A percentile compares a stretch with the other conserved stretches of the same genome.
These are phyloP conservation scores for Microplitis demolitor DNA, from an alignment of 1,140 invertebrate species.

Conservation along the genomic window DNA sequence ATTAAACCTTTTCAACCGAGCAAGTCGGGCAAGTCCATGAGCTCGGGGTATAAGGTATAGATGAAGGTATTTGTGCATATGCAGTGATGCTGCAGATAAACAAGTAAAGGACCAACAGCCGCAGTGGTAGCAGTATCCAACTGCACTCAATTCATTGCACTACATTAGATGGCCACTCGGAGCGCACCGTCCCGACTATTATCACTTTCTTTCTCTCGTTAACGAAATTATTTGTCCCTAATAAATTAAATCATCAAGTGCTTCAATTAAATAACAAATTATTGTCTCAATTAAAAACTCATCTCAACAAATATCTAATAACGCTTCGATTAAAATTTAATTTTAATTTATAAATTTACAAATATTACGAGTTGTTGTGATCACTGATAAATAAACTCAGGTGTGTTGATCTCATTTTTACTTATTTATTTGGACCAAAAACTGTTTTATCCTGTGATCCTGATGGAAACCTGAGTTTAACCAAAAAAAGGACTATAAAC, in stretches of 20 bases:
- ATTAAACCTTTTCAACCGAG: no score
- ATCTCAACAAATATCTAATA: no score
- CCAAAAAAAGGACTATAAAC: background rate
- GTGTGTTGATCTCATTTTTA: no score
- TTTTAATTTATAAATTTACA: no score
- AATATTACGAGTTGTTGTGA: no score
- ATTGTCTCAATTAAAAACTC: no score
- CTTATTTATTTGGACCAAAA: background rate
- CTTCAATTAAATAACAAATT: no score
- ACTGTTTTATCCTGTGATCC: slow-evolving; percentile 14
- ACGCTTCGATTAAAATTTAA: no score
- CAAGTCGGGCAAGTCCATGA: no score
- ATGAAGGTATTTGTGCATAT: background rate
- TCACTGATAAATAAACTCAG: no score
- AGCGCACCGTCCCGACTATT: background rate
- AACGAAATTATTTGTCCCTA: background rate
- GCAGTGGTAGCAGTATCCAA: background rate
- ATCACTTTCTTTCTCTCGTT: background rate
- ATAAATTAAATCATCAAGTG: background rate
- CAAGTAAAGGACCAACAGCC: background rate
- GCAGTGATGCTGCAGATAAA: background rate
- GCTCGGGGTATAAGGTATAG: background rate
- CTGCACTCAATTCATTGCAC: background rate
- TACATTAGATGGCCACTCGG: slow-evolving; percentile 3
- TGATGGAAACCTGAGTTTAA: background rate